These are phyloP conservation scores for Buathra laborator DNA, from an alignment of 2,888 invertebrate species.

Conservation along the genomic window DNA sequence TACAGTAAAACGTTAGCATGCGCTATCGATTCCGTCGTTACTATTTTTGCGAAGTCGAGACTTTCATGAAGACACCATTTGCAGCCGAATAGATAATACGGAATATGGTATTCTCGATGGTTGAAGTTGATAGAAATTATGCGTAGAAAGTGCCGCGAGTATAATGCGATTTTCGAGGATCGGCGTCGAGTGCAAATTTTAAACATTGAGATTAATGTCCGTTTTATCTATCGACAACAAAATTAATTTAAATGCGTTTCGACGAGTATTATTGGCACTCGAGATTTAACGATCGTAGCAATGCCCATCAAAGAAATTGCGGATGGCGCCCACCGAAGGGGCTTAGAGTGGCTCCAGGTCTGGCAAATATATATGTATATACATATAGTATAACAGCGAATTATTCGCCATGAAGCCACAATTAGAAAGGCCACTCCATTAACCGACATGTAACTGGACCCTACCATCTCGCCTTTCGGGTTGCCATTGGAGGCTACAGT, in stretches of 20 bases:
- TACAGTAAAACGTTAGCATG: not conserved
- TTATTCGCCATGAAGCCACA: constrained; percentile 39
- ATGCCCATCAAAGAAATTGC: not conserved
- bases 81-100: not conserved
- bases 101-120: too few relatives aligned
- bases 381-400: constrained; percentile 1
- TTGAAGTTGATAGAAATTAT: not conserved
- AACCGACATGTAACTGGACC: constrained; percentile 65
- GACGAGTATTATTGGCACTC: not conserved
- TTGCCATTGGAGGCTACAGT: constrained; percentile 47
- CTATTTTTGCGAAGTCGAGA: too few relatives aligned
- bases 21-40: not conserved
- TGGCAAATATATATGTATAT: not conserved
- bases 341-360: not conserved
- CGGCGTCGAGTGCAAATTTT: not conserved
- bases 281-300: constrained; percentile 4
- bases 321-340: constrained; percentile 1
- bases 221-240: not conserved
- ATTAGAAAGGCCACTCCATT: constrained; percentile 68
- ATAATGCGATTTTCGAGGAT: constrained; percentile 6
- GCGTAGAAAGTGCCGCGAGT: not conserved
- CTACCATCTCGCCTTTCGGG: constrained; percentile 41
- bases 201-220: not conserved
- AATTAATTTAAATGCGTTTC: not conserved
- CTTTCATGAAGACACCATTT: too few relatives aligned